Evolutionary conservation across 1,140 invertebrate genomes (phyloP).

Genomic region (Panagrolaimus sp.): DNA sequence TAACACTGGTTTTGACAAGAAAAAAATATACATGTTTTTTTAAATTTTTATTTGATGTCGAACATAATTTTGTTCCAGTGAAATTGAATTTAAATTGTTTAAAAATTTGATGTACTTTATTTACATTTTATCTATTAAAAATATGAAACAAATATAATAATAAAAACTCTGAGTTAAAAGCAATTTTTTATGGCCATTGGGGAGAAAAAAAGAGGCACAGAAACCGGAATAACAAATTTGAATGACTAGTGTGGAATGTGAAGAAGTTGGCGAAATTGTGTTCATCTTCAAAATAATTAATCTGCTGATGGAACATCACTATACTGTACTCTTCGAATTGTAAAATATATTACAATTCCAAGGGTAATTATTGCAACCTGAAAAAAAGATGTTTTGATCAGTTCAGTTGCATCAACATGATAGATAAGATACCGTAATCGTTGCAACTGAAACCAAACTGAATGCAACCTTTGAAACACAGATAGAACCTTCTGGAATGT

Average conservation of each 20-base stretch:
- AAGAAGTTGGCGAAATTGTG: background rate
- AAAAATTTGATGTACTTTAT: too few relatives aligned
- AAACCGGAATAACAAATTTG: background rate
- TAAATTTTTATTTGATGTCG: too few relatives aligned
- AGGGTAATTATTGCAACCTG: background rate
- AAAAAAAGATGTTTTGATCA: too few relatives aligned
- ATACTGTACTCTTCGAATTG: background rate
- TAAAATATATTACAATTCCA: background rate
- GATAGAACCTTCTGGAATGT: background rate
- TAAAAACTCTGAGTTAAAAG: too few relatives aligned
- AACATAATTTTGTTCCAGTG: too few relatives aligned
- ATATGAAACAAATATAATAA: too few relatives aligned
- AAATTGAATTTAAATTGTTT: too few relatives aligned
- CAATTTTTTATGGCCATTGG: too few relatives aligned
- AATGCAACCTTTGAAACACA: background rate
- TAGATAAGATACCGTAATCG: background rate
- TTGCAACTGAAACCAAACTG: background rate
- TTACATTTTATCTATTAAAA: too few relatives aligned
- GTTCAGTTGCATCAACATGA: too few relatives aligned
- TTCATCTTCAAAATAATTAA: background rate
- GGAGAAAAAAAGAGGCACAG: background rate
- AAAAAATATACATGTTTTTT: too few relatives aligned
- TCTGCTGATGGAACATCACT: slow-evolving; percentile 9
- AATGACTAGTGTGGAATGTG: background rate
- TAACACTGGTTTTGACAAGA: too few relatives aligned